Conservation (phyloP, 2,797 vertebrate genomes). For the Siniperca obscura region DNA sequence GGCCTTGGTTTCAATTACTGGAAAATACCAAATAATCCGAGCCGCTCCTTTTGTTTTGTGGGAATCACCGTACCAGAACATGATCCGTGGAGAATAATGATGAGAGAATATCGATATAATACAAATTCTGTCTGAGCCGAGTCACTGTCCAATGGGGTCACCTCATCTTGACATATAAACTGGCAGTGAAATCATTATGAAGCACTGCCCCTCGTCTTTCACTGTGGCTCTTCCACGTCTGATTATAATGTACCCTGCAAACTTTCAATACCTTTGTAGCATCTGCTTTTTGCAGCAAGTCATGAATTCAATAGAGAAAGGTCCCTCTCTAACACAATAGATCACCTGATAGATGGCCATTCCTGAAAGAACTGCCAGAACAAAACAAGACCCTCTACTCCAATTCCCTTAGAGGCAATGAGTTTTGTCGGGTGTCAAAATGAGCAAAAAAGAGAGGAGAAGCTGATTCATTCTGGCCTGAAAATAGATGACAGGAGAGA, state of each 20-base stretch:
- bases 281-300: conserved; percentile 80
- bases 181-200: conserved; percentile 67
- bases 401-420: conserved; percentile 87
- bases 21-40: conserved; percentile 47
- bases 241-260: conserved; percentile 79
- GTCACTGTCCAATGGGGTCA: conserved; percentile 47
- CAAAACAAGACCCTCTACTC: conserved; percentile 86
- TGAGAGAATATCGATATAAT: conserved; percentile 51
- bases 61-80: conserved; percentile 45
- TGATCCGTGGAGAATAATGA: conserved; percentile 54
- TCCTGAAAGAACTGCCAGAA: conserved; percentile 85
- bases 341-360: conserved; percentile 85
- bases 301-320: conserved; percentile 84
- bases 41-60: conserved; percentile 31
- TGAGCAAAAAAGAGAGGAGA: conserved; percentile 78
- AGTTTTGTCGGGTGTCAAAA: conserved; percentile 87
- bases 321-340: conserved; percentile 83
- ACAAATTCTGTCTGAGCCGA: conserved; percentile 44
- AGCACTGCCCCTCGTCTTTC: conserved; percentile 46
- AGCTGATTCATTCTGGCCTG: conserved; percentile 79
- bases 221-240: conserved; percentile 50
- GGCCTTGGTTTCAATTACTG: conserved; percentile 42
- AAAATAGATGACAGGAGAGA: conserved; percentile 76
- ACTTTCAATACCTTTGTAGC: conserved; percentile 83
- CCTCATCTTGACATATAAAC: conserved; percentile 63